These are phyloP conservation scores for Alfaro cultratus DNA, from an alignment of 2,797 vertebrate species.

Conservation along the genomic window DNA sequence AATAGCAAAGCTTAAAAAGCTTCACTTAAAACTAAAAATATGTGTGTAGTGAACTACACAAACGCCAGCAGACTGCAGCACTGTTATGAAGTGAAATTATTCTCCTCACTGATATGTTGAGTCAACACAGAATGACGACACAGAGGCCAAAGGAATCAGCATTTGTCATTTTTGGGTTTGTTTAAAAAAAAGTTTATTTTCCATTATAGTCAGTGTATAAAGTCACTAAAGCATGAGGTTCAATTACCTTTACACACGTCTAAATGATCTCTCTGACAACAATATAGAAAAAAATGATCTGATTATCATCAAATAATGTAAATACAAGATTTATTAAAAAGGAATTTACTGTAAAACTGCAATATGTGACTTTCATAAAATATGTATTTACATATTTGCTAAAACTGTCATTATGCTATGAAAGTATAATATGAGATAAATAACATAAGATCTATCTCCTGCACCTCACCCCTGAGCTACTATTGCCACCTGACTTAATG, in stretches of 20 bases:
- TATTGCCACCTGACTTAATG: too few relatives aligned
- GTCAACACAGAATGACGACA: neutral
- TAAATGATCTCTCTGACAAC: conserved; percentile 11
- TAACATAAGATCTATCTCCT: too few relatives aligned
- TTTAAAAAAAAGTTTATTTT: conserved; percentile 80
- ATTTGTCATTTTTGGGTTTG: conserved; percentile 37
- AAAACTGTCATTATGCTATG: too few relatives aligned
- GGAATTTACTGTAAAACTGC: conserved; percentile 16
- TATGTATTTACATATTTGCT: too few relatives aligned
- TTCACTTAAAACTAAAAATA: too few relatives aligned
- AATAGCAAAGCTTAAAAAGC: too few relatives aligned
- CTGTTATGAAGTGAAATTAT: neutral
- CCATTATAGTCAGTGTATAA: conserved; percentile 79
- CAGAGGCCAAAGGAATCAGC: conserved; percentile 8
- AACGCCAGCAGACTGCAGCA: conserved; percentile 13
- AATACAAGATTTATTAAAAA: conserved; percentile 38
- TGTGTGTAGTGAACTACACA: neutral
- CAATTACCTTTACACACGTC: conserved; percentile 27
- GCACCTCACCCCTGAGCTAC: too few relatives aligned
- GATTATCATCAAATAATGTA: conserved; percentile 45
- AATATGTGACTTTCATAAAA: too few relatives aligned
- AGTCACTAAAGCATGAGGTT: conserved; percentile 64
- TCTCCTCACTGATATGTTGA: neutral
- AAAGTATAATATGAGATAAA: too few relatives aligned
- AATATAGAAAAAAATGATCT: conserved; percentile 31